Base-by-base conservation (phyloP, 2,797 vertebrate species). In the Loris lydekkerianus region DNA sequence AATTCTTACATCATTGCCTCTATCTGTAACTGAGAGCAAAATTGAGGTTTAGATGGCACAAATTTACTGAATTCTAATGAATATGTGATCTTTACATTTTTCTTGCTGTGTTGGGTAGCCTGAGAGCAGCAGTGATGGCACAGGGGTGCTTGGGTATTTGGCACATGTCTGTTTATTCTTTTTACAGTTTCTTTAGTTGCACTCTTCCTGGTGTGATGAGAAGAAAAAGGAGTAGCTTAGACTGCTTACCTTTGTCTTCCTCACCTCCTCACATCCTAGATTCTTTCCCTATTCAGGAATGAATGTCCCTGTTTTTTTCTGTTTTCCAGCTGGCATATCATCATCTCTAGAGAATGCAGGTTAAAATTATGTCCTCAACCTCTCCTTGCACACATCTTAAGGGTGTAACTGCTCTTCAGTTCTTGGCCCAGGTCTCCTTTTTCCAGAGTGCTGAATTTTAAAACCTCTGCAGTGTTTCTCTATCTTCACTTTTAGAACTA, bases 401-500 rank as follows among this genome's bases (percentile, higher is more conserved):
- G 2, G n/a, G 60, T 40, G 56, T 67, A 15, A 10, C 14, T 72
- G 80, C 72, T 67, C 25, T 85, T 85, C 23, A 20, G 49, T 70
- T 91, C 86, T 86, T 86, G 37, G 56, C 21, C 46, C 92, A 5
- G 86, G 23, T 76, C 37, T 93, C 11, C 13, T 84, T 93, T 89
- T 89, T 43, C 80, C 86, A 86, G 53, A 80, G 15, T 84, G 61
- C 84, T 83, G 77, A 83, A 88, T 8, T 85, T 82, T 58, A 77
- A 58, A 69, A 67, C 40, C 23, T 23, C 18, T n/a, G 18, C 7
- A 49, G 75, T 18, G 92, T 88, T 84, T 80, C 63, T 3, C 20
- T 34, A 25, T 61, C 31, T 82, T 73, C 23, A 56, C 69, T 93
- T 77, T 80, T 37, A 29, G 61, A 91, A 53, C n/a, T 8, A 5